A percentile compares a stretch with the other conserved stretches of the same genome.
Conservation (phyloP, 2,113 vertebrate genomes). For the Parus major region DNA sequence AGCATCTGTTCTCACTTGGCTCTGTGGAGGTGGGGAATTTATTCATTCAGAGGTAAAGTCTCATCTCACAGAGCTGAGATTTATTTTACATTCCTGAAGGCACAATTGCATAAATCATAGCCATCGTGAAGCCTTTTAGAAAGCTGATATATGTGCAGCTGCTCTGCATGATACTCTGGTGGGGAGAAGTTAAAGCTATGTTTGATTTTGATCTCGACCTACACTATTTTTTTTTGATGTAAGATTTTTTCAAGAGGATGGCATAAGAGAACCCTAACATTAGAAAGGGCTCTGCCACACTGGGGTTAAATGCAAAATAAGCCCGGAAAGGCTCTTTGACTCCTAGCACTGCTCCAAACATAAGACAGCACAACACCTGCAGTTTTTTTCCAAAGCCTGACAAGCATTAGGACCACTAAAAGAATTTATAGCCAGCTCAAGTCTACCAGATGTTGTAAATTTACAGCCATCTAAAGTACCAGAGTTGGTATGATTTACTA, state of each 20-base stretch:
- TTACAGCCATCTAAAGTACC: neutral
- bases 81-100: slow-evolving; percentile 3
- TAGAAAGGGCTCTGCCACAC: neutral
- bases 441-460: slow-evolving; percentile 18
- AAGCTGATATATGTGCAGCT: neutral
- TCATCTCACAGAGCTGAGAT: neutral
- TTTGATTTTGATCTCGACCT: neutral
- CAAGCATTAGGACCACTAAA: neutral
- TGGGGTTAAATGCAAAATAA: neutral
- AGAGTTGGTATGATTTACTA: slow-evolving; percentile 18
- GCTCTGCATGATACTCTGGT: neutral
- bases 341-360: neutral
- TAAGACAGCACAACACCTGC: neutral
- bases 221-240: neutral
- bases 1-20: slow-evolving; percentile 2
- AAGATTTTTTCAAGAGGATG: neutral
- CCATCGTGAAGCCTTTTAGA: neutral
- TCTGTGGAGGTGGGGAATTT: neutral
- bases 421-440: neutral
- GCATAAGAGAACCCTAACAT: neutral
- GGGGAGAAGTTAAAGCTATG: accelerated
- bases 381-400: neutral
- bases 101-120: neutral
- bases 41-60: neutral
- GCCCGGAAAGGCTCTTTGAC: neutral